phyloP scores from a whole-genome alignment of 2,888 invertebrate species.

The Trissolcus japonicus region DNA sequence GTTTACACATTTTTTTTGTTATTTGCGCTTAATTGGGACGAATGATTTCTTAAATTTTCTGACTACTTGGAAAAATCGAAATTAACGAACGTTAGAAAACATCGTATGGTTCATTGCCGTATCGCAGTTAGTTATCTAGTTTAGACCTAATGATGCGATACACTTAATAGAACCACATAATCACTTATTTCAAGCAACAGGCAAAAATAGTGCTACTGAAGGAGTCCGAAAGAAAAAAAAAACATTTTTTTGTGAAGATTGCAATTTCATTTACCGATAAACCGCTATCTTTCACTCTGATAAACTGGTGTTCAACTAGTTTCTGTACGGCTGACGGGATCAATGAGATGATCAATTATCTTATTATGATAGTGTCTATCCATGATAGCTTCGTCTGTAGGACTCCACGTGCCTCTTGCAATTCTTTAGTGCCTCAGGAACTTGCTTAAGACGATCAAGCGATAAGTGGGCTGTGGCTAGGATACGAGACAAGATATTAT shows the following conservation, averaged over 20 bases:
- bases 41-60: no score
- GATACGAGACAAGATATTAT: slow-evolving; percentile 50
- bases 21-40: no score
- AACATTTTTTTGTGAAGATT: slow-evolving; percentile 18
- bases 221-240: neutral
- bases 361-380: slow-evolving; percentile 38
- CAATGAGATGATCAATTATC: slow-evolving; percentile 37
- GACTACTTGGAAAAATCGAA: neutral
- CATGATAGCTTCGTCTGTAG: slow-evolving; percentile 29
- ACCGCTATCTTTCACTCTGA: neutral
- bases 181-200: slow-evolving; percentile 20
- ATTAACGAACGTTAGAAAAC: slow-evolving; percentile 3
- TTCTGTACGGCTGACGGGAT: slow-evolving; percentile 22
- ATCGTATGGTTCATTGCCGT: slow-evolving; percentile 11
- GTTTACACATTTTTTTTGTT: no score
- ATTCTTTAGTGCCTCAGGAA: slow-evolving; percentile 27
- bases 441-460: slow-evolving; percentile 47
- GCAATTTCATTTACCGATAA: slow-evolving; percentile 14
- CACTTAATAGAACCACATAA: slow-evolving; percentile 20
- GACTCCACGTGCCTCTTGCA: slow-evolving; percentile 33
- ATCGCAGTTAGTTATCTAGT: slow-evolving; percentile 15
- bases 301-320: slow-evolving; percentile 15
- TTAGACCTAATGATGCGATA: slow-evolving; percentile 31
- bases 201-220: neutral
- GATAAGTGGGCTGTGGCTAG: slow-evolving; percentile 43